Evolutionary conservation across 2,888 invertebrate genomes (phyloP), one percentile per base, ranked within the genome.

Genomic region (Drosophila percnosoma): DNA sequence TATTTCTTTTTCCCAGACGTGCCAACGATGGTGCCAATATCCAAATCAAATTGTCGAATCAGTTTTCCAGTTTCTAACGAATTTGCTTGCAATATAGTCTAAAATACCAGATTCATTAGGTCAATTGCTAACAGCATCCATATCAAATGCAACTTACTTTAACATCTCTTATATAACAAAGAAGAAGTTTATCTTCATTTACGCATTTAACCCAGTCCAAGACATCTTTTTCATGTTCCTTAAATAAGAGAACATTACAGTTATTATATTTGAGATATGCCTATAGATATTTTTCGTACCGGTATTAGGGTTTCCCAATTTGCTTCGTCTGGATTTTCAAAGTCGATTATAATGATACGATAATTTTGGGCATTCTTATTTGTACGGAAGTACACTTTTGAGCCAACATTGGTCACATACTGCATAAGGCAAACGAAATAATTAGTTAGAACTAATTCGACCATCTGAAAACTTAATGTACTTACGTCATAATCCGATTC

Each of bases 331-430:
- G 95, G 95, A 90, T 96, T 94, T 73, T 95, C 93, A 68, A 97
- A 95, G 93, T 98, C 96, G 79, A 99, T 97, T 80, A 95, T 94
- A 90, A 99, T 95, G 49, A 99, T 94, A 75, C 96, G 95, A 93
- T 98, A 98, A 93, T 98, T 98, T 8, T 98, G 97, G 1, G 99
- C 97, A 92, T 97, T 95, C 93, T 97, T 97, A 93, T 99, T 99
- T 29, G 99, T 99, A 53, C 97, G 96, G 93, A 99, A 97, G 90
- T 97, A 95, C 78, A 96, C 96, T 82, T 96, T 94, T 0, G 96
- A 95, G 0, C 96, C 98, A 75, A 96, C 95, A 93, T 98, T 99
- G 31, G 98, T 97, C 24, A 99, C 94, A 92, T 98, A 99, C 97
- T 98, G 93, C 73, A 94, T 89, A 81, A 48, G 75, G 94, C 87